phyloP scores from a whole-genome alignment of 2,888 invertebrate species.

The Drosophila phalerata region DNA sequence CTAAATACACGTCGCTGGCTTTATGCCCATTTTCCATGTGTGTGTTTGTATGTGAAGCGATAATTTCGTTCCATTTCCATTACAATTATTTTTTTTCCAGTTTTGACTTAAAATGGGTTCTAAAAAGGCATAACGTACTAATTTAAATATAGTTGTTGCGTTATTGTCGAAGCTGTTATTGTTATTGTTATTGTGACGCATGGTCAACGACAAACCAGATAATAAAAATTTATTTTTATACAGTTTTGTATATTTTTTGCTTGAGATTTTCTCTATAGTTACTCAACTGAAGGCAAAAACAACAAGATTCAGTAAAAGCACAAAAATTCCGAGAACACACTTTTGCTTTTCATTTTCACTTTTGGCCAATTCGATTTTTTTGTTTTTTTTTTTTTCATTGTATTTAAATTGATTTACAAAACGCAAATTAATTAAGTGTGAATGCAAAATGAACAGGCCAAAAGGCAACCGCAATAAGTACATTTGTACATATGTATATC shows the following conservation, averaged over 20 bases:
- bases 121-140: slow-evolving; percentile 22
- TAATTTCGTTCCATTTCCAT: slow-evolving; percentile 55
- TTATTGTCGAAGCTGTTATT: slow-evolving; percentile 26
- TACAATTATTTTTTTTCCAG: slow-evolving; percentile 44
- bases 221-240: slow-evolving; percentile 70
- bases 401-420: slow-evolving; percentile 59
- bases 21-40: slow-evolving; percentile 58
- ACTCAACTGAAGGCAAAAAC: slow-evolving; percentile 13
- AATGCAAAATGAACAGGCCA: slow-evolving; percentile 64
- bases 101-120: slow-evolving; percentile 46
- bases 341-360: slow-evolving; percentile 18
- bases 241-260: slow-evolving; percentile 40
- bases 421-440: slow-evolving; percentile 66
- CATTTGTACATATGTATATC: neutral
- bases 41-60: slow-evolving; percentile 25
- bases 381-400: too few species aligned
- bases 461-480: slow-evolving; percentile 19
- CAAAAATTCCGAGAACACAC: slow-evolving; percentile 31
- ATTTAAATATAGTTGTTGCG: slow-evolving; percentile 44
- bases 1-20: slow-evolving; percentile 71
- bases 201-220: slow-evolving; percentile 51
- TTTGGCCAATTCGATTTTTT: slow-evolving; percentile 41
- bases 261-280: slow-evolving; percentile 27
- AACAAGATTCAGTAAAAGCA: slow-evolving; percentile 16
- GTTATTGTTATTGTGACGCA: slow-evolving; percentile 45